A percentile compares a stretch with the other conserved stretches of the same genome.
Conservation (phyloP, 2,113 vertebrate species). For the Cacatua alba region DNA sequence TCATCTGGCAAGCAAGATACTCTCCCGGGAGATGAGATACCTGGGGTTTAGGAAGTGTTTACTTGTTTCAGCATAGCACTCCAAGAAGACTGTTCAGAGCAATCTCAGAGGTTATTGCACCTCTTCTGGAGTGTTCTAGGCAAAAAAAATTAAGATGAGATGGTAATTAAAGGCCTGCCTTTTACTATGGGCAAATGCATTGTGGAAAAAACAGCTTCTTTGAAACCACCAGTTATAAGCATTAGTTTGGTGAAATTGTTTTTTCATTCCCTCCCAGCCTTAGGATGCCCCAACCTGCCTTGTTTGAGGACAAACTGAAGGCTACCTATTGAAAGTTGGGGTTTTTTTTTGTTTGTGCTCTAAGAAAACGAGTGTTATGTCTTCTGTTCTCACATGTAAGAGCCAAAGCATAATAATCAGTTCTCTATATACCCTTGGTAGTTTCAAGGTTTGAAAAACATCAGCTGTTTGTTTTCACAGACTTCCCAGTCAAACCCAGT, state of each 20-base stretch:
- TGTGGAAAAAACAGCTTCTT: background rate
- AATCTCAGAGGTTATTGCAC: background rate
- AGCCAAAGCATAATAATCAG: background rate
- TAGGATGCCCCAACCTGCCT: background rate
- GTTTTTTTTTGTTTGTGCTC: rapidly evolving
- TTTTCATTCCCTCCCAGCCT: background rate
- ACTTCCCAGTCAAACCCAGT: background rate
- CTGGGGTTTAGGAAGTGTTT: background rate
- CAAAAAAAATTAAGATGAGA: background rate
- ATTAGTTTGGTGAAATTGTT: background rate
- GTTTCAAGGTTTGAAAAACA: background rate
- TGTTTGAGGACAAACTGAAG: background rate
- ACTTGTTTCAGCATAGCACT: background rate
- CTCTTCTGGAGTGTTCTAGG: background rate
- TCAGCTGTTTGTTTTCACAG: background rate
- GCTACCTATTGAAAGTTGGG: background rate
- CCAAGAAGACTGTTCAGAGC: background rate
- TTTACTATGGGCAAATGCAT: background rate
- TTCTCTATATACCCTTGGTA: background rate
- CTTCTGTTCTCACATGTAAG: background rate
- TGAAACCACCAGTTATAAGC: background rate
- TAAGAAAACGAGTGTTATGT: background rate
- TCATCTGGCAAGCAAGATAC: background rate
- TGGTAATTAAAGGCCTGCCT: background rate
- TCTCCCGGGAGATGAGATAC: background rate